Conservation (phyloP, 2,888 invertebrate species). For the Eilema depressum region DNA sequence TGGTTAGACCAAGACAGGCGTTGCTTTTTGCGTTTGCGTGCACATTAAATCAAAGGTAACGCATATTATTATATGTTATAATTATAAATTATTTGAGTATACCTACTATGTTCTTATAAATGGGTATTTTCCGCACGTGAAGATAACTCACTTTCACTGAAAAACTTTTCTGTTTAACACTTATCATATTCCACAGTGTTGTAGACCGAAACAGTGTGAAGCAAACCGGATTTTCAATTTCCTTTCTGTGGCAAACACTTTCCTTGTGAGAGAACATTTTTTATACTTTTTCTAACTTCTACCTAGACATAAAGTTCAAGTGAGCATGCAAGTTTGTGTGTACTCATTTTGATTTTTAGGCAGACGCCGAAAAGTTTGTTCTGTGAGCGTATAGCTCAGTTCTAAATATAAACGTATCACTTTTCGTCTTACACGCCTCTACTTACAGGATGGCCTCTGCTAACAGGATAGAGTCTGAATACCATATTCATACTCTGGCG, state of each 20-base stretch:
- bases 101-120: background rate
- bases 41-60: too few species aligned
- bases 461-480: background rate
- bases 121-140: background rate
- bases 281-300: conserved; percentile 34
- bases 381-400: background rate
- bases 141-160: conserved; percentile 19
- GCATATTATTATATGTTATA: background rate
- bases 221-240: conserved; percentile 60
- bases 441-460: background rate
- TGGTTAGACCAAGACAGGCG: background rate
- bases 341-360: background rate
- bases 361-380: background rate
- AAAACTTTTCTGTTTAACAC: conserved; percentile 34
- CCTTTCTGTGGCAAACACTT: conserved; percentile 54
- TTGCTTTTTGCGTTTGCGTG: background rate
- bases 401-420: background rate
- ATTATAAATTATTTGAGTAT: background rate
- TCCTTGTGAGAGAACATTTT: conserved; percentile 44
- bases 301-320: conserved; percentile 18
- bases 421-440: background rate
- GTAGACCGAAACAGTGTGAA: conserved; percentile 43
- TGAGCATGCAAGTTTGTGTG: background rate
- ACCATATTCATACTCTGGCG: too few species aligned
- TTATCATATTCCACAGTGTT: conserved; percentile 39